Evolutionary conservation across 1,140 invertebrate species (phyloP), one percentile per base, ranked within the genome.

Genomic region (Tetragonula clypearis): DNA sequence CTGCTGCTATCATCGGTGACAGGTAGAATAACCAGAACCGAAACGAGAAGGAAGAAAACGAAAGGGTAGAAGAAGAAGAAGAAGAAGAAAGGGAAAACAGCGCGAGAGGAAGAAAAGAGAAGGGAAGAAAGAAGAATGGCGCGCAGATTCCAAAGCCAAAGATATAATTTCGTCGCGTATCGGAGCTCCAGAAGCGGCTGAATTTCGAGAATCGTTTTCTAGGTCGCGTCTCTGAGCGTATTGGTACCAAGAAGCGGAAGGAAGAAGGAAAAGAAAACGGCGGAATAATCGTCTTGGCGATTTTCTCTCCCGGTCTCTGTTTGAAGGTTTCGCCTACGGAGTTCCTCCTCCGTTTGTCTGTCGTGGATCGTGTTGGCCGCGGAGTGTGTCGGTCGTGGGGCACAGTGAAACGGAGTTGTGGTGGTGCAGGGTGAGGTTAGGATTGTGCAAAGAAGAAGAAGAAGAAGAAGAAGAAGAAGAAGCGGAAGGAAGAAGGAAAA

Each of bases 401-500:
- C 11, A 3, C 19, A 12, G 71, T 80, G 84, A 49, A 15, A 71
- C 49, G 82, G 72, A 82, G 69, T 55, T 76, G 55, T 84, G 81
- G 55, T 53, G 49, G 85, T 76, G 85, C 55, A n/a, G 82, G 71
- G 87, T 81, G 79, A 82, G 86, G 81, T 88, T 86, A 86, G 86
- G 74, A 79, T 89, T 30, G 81, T 82, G 78, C 55, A 23, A 41
- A 3, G 41, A 26, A 79, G 79, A 58, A 72, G 73, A 87, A 89
- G 84, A 80, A 79, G 73, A 87, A 89, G 84, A 80, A 79, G 73
- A 87, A 89, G 84, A 41, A 5, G 41, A 26, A 79, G n/a, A n/a
- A n/a, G n/a, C n/a, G n/a, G n/a, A n/a, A n/a, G n/a, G n/a, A n/a
- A n/a, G n/a, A n/a, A n/a, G n/a, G n/a, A n/a, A n/a, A n/a, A n/a